Evolutionary conservation across 2,888 invertebrate genomes (phyloP).

Genomic region (Amphimallon solstitiale): DNA sequence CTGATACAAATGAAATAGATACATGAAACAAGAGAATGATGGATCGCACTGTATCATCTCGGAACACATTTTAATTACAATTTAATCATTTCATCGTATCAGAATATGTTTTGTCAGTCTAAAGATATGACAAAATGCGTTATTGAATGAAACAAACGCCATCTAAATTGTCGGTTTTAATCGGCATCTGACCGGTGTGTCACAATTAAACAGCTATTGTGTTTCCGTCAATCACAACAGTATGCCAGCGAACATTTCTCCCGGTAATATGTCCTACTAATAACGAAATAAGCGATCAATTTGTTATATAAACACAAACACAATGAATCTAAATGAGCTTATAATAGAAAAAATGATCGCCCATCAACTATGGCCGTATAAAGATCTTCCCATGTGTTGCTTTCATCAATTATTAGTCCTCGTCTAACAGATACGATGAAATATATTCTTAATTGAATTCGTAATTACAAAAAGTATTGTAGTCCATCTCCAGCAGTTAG

Average conservation of each 20-base stretch:
- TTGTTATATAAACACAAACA: constrained; percentile 34
- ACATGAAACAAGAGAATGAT: too few relatives aligned
- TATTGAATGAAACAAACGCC: background rate
- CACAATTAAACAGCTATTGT: constrained; percentile 36
- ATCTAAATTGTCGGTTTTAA: constrained; percentile 13
- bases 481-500: background rate
- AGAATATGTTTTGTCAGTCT: constrained; percentile 1
- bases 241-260: background rate
- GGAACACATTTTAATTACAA: too few relatives aligned
- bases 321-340: constrained; percentile 22
- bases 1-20: too few relatives aligned
- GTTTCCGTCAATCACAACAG: constrained; percentile 29
- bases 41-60: too few relatives aligned
- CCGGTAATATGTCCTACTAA: constrained; percentile 21
- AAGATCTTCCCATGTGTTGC: too few relatives aligned
- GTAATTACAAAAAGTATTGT: constrained; percentile 5
- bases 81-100: constrained; percentile 5
- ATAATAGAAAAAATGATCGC: constrained; percentile 8
- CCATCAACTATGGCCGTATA: background rate
- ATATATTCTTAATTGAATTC: background rate
- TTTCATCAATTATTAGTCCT: too few relatives aligned
- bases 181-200: constrained; percentile 26
- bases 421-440: background rate
- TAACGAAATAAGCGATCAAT: constrained; percentile 31
- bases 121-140: constrained; percentile 7